These are phyloP conservation scores for Acanthococcus lagerstroemiae DNA, from an alignment of 2,888 invertebrate genomes.

Conservation along the genomic window DNA sequence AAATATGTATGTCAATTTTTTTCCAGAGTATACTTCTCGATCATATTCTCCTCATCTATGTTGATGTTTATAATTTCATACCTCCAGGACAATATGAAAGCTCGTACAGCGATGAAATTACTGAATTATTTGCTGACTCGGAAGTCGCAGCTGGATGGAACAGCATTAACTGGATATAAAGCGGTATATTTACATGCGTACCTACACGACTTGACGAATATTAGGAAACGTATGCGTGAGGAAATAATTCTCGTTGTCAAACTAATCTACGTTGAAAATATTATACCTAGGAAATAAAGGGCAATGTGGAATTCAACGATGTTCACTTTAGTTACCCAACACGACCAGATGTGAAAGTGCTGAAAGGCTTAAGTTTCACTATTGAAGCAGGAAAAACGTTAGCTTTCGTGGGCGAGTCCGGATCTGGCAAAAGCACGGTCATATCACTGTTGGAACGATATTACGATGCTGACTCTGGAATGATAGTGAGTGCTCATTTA, in stretches of 20 bases:
- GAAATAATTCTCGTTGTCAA: too few species aligned
- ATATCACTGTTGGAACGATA: slow-evolving; percentile 55
- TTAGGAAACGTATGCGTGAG: too few species aligned
- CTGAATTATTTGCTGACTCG: slow-evolving; percentile 40
- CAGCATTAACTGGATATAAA: slow-evolving; percentile 42
- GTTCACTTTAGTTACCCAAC: slow-evolving; percentile 75
- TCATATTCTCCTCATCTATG: slow-evolving; percentile 45
- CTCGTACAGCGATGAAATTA: slow-evolving; percentile 41
- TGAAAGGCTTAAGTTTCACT: slow-evolving; percentile 56
- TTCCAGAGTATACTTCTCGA: slow-evolving; percentile 46
- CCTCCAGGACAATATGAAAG: slow-evolving; percentile 43
- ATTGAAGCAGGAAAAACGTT: slow-evolving; percentile 64
- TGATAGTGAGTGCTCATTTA: slow-evolving; percentile 54
- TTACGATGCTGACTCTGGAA: slow-evolving; percentile 63
- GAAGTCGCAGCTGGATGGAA: slow-evolving; percentile 45
- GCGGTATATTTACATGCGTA: too few species aligned
- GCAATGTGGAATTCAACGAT: slow-evolving; percentile 59
- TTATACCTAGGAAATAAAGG: slow-evolving; percentile 42
- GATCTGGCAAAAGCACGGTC: slow-evolving; percentile 70
- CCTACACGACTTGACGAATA: too few species aligned
- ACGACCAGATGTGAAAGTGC: slow-evolving; percentile 56
- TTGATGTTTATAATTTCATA: slow-evolving; percentile 43
- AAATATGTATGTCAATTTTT: too few species aligned
- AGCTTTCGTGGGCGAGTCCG: slow-evolving; percentile 61
- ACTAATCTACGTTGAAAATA: too few species aligned